Evolutionary conservation across 2,797 vertebrate genomes (phyloP), one percentile per base, ranked within the genome.

Genomic region (Stomatorhinus walkeri): DNA sequence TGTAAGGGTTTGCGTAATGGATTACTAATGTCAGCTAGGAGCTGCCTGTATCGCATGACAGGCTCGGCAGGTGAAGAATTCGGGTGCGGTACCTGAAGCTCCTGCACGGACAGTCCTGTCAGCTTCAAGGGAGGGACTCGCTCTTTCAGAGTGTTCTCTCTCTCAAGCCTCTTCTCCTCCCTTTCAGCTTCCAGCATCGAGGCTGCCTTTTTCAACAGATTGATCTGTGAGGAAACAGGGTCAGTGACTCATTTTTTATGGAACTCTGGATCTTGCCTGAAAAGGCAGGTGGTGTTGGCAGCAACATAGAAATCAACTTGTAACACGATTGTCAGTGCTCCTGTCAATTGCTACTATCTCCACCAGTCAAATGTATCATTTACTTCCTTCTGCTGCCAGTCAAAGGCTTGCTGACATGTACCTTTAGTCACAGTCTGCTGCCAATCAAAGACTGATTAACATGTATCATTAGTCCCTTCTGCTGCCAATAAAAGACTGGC

Each of bases 41-140:
- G 68, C 32, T 16, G 68, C 32, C 14, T 40, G 32, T 16, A 76
- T 40, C 5, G 68, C 76, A 9, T 32, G 40, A 43, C 2, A 22
- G n/a, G 16, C 76, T 81, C 0, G 3, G 76, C n/a, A 87, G 19
- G 54, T 61, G 32, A 59, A 1, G 68, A 19, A 16, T 76, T 40
- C 5, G 22, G 52, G 52, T 40, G 52, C 1, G 90, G 89, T 90
- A 95, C 94, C 93, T 95, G 94, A 87, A 95, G 92, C 52, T 95
- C 94, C 90, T 94, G 93, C 9, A 92, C 1, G 28, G 95, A 76
- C 68, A 76, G 68, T 76, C 68, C 68, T 19, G 68, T 76, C 4
- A 94, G 90, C 85, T 95, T 89, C 19, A 96, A 92, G 12, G 93
- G 92, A 76, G 94, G 94, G 1, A 94, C 83, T 89, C 92, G 93